Evolutionary conservation across 2,888 invertebrate genomes (phyloP), one percentile per base, ranked within the genome.

Genomic region (Ctena decussata): DNA sequence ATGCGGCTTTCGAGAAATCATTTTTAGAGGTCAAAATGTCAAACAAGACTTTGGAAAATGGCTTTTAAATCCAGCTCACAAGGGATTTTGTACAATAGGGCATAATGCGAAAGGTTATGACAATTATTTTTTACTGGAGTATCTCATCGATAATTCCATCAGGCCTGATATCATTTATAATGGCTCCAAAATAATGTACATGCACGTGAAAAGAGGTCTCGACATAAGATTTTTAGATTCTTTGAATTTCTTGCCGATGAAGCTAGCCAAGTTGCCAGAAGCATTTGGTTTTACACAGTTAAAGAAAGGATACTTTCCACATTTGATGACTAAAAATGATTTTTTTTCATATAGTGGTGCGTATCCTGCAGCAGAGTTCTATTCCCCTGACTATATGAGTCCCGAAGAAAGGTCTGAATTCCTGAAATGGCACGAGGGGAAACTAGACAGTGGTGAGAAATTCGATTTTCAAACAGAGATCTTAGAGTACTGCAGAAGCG

Each of bases 221-320:
- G 24, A 37, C 21, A 74, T 84, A 6, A 69, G 60, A 18, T 12
- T 85, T 30, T 18, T 88, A 2, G 88, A 85, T 73, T 73, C 72
- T 24, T 27, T 83, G 1, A 85, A 82, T 60, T 85, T 85, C 49
- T 39, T 87, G 0, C 85, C 83, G 5, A 85, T 83, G 85, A 60
- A 69, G 53, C 57, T 87, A 30, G 60, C 81, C 18, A 24, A 78
- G n/a, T 39, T 87, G 41, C 84, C 84, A 3, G 57, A 78, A 53
- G 78, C 84, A 60, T 87, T 84, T 44, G 87, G 84, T n/a, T 71
- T 84, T n/a, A 37, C 32, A 12, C 79, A 81, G 60, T 44, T 82
- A 24, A 41, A 30, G 21, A 87, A 82, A 44, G 87, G 87, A 41
- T 87, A 75, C 44, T 87, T 87, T 57, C 87, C 84, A 5, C 84